Evolutionary conservation across 2,888 invertebrate species (phyloP).

Genomic region (Plemyria rubiginata): DNA sequence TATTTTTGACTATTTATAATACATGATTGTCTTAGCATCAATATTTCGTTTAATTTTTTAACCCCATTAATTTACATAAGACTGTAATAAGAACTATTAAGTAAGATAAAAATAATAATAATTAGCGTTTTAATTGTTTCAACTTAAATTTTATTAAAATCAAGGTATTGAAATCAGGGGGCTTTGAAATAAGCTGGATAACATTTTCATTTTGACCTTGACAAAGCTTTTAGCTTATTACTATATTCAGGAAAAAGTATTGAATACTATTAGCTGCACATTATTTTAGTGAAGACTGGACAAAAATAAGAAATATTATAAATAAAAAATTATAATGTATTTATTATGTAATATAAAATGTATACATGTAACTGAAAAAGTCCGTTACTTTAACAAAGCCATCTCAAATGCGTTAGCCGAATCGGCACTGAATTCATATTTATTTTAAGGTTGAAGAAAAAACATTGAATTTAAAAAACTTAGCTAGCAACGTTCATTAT

Average conservation of each 20-base stretch:
- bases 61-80: background rate
- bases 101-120: too few species aligned
- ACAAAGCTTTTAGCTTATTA: background rate
- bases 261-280: too few species aligned
- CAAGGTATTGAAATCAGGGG: too few species aligned
- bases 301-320: constrained; percentile 21
- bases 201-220: background rate
- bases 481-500: constrained; percentile 48
- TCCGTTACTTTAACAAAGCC: constrained; percentile 63
- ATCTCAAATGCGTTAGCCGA: constrained; percentile 63
- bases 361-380: constrained; percentile 77
- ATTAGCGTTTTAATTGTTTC: too few species aligned
- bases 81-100: too few species aligned
- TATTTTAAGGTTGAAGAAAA: constrained; percentile 25
- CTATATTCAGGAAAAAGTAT: too few species aligned
- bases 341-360: constrained; percentile 79
- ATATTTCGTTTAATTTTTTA: constrained; percentile 60
- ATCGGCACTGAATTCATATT: constrained; percentile 51
- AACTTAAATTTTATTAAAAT: too few species aligned
- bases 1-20: constrained; percentile 85
- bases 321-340: constrained; percentile 79
- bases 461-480: constrained; percentile 39
- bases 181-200: too few species aligned
- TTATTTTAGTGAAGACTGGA: too few species aligned
- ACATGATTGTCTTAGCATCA: constrained; percentile 84